phyloP scores from a whole-genome alignment of 2,888 invertebrate genomes.

The Epistrophe grossulariae region DNA sequence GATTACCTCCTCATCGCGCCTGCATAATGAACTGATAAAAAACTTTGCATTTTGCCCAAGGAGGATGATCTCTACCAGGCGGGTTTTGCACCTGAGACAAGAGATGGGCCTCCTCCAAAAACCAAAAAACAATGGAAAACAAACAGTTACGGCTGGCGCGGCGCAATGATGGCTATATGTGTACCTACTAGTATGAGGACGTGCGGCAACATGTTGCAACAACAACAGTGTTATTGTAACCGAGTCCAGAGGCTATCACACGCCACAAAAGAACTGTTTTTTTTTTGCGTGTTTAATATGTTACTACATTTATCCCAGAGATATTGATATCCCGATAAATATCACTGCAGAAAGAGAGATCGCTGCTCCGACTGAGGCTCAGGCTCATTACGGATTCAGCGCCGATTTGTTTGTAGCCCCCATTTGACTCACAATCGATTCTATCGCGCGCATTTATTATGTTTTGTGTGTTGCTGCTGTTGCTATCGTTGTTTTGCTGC shows the following conservation, averaged over 20 bases:
- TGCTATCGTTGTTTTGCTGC: conserved; percentile 15
- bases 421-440: conserved; percentile 82
- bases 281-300: conserved; percentile 20
- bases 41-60: conserved; percentile 61
- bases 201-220: conserved; percentile 55
- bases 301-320: conserved; percentile 49
- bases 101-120: conserved; percentile 22
- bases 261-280: conserved; percentile 67
- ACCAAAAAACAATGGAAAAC: conserved; percentile 55
- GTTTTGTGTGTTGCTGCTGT: conserved; percentile 20
- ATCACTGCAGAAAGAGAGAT: conserved; percentile 61
- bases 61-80: conserved; percentile 45
- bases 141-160: conserved; percentile 51
- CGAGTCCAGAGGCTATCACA: conserved; percentile 64
- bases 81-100: conserved; percentile 26
- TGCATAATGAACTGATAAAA: conserved; percentile 74
- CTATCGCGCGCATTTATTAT: conserved; percentile 78
- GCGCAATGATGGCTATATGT: background rate
- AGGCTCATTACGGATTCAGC: conserved; percentile 81
- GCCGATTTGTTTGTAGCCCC: conserved; percentile 82
- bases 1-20: conserved; percentile 72
- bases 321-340: conserved; percentile 70
- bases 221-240: background rate
- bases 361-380: conserved; percentile 21
- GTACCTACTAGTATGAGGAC: background rate